Base-by-base conservation (phyloP, 2,888 invertebrate genomes). In the Thereva nobilitata region DNA sequence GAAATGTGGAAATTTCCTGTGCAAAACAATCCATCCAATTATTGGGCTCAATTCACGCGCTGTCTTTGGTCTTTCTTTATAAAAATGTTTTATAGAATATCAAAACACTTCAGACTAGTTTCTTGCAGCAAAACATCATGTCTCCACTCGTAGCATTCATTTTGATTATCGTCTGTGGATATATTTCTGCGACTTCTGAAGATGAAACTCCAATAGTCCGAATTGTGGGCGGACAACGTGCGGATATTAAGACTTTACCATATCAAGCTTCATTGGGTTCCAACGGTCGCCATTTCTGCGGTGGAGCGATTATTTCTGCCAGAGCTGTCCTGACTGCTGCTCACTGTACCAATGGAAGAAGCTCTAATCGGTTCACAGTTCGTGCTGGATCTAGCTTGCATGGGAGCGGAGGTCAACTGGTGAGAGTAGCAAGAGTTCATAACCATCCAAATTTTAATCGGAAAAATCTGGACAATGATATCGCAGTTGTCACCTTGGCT, bases 291-390 rank as follows among this genome's bases (percentile, higher is more conserved):
- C 84, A 85, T 69, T 73, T 78, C 0, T 85, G 85, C 69, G 85
- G 85, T 0, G 85, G 83, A 0, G 73, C 83, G 4, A 81, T 85
- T n/a, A 75, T 86, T 34, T 79, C 79, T 38, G 72, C 73, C 10
- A 82, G 84, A 56, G 42, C 41, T 9, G 77, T 83, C 1, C 55
- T 85, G 4, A 85, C 85, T 1, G 85, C 85, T 12, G 85, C 85
- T 4, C 85, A 86, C 72, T 86, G 85, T 72, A 75, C 84, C 45
- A 67, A 72, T 34, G 79, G 79, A 12, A 55, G 53, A 9, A 35
- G n/a, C 4, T 41, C 63, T 8, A 4, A 10, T 7, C 49, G 37
- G 6, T 12, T 80, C 79, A 79, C 79, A 77, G 68, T 74, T 72
- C 72, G 68, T 70, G 84, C 80, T 5, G 86, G 86, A 0, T 83